These are phyloP conservation scores for Mustela lutreola DNA, from an alignment of 2,113 vertebrate genomes.

Conservation along the genomic window DNA sequence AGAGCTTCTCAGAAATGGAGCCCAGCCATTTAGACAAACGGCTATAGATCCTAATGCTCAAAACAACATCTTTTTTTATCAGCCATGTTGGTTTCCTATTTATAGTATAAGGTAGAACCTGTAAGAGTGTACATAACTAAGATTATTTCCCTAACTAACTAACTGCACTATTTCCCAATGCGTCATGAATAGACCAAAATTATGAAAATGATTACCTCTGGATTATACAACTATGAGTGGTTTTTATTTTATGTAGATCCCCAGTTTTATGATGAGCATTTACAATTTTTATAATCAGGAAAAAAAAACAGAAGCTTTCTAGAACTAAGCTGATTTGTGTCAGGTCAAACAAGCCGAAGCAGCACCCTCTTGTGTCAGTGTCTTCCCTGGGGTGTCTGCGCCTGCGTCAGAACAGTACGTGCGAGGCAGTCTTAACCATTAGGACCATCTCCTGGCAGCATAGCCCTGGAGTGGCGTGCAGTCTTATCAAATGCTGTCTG, in stretches of 20 bases:
- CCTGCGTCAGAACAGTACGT: neutral
- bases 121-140: neutral
- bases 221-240: neutral
- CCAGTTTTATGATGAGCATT: neutral
- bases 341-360: neutral
- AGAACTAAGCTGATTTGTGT: neutral
- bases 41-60: neutral
- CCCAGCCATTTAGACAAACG: neutral
- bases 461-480: neutral
- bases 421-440: neutral
- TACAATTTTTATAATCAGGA: neutral
- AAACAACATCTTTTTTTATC: neutral
- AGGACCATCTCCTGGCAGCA: neutral
- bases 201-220: neutral
- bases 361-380: neutral
- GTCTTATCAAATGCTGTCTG: neutral
- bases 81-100: neutral
- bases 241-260: slow-evolving; percentile 11
- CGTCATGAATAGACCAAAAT: neutral
- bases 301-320: neutral
- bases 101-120: neutral
- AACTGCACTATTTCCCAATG: neutral
- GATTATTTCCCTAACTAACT: neutral
- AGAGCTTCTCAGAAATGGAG: slow-evolving; percentile 29
- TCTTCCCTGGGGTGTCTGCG: neutral